phyloP scores from a whole-genome alignment of 2,797 vertebrate species.

The Crocidura indochinensis region DNA sequence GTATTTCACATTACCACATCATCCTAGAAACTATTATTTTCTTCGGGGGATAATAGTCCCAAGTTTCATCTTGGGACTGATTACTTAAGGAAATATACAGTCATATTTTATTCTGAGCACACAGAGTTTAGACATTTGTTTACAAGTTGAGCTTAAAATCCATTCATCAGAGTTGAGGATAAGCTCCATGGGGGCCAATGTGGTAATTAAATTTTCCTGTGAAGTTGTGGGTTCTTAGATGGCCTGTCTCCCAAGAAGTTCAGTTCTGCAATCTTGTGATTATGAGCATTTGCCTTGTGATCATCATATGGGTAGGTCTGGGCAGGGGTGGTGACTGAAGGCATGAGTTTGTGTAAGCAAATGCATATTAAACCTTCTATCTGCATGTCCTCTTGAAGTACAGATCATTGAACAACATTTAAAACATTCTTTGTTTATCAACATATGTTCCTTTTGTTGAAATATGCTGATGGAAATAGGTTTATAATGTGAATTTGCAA shows the following conservation, averaged over 20 bases:
- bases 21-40: constrained; percentile 21
- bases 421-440: constrained; percentile 69
- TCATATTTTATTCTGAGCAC: constrained; percentile 9
- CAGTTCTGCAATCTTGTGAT: constrained; percentile 72
- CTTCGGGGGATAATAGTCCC: not conserved
- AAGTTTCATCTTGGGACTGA: constrained; percentile 31
- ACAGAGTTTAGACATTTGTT: constrained; percentile 75
- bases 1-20: constrained; percentile 19
- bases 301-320: constrained; percentile 53
- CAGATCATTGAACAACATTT: constrained; percentile 53
- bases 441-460: constrained; percentile 17
- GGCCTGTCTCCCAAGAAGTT: constrained; percentile 63
- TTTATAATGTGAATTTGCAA: constrained; percentile 20
- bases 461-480: constrained; percentile 51
- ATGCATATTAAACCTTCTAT: constrained; percentile 28
- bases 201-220: constrained; percentile 64
- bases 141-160: constrained; percentile 67
- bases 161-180: constrained; percentile 10
- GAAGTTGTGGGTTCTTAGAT: constrained; percentile 70
- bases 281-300: constrained; percentile 75
- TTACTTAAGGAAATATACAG: constrained; percentile 32
- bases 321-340: not conserved
- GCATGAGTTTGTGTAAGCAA: constrained; percentile 56
- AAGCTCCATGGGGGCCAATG: constrained; percentile 57
- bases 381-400: constrained; percentile 56